These are phyloP conservation scores for Fissipunctia ypsillon DNA, from an alignment of 2,888 invertebrate genomes.

Conservation along the genomic window DNA sequence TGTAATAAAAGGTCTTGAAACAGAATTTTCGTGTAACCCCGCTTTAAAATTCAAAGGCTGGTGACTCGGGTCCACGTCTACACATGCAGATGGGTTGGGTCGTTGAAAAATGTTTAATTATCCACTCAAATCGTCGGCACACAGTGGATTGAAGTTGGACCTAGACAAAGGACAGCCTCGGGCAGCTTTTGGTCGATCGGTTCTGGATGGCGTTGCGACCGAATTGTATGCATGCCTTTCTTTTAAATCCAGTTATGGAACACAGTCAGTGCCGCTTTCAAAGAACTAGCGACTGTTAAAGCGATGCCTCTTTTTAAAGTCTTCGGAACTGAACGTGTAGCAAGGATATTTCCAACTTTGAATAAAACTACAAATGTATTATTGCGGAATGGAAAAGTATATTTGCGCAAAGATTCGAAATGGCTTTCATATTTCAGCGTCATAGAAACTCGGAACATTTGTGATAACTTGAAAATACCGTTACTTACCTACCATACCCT, in stretches of 20 bases:
- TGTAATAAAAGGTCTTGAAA: conserved; percentile 12
- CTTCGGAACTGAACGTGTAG: neutral
- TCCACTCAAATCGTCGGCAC: conserved; percentile 7
- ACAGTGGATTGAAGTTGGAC: conserved; percentile 7
- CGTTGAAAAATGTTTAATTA: conserved; percentile 31
- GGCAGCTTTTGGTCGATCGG: conserved; percentile 24
- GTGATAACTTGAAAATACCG: conserved; percentile 13
- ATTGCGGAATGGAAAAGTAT: conserved; percentile 7
- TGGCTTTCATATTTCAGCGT: conserved; percentile 33
- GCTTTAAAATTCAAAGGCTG: conserved; percentile 38
- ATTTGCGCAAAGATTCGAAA: conserved; percentile 22
- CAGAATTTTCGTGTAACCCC: conserved; percentile 10
- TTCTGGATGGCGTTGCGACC: conserved; percentile 12
- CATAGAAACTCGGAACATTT: conserved; percentile 16
- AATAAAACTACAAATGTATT: conserved; percentile 19
- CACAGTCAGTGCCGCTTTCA: neutral
- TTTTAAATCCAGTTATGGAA: conserved; percentile 20
- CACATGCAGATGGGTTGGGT: neutral
- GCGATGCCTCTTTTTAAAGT: conserved; percentile 7
- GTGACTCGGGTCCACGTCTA: neutral
- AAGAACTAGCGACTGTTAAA: neutral
- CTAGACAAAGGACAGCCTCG: conserved; percentile 13
- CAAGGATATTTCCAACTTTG: conserved; percentile 11
- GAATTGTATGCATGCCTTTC: conserved; percentile 27
- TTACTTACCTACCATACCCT: neutral